phyloP scores from a whole-genome alignment of 2,113 vertebrate species.

The Gallinago paraguaiae region DNA sequence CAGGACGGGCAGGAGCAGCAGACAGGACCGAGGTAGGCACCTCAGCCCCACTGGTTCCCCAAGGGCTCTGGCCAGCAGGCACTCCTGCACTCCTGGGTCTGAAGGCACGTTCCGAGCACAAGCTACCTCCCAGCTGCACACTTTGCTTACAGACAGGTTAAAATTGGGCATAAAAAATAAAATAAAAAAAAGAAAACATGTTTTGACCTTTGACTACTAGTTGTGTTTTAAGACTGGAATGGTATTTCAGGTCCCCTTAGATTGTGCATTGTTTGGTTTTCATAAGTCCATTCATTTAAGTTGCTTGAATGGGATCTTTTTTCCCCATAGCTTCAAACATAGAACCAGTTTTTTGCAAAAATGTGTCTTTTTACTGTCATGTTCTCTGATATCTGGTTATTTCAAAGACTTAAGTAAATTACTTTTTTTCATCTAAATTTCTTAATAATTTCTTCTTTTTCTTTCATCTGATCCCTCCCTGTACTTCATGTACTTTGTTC shows the following conservation, averaged over 20 bases:
- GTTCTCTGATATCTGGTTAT: not conserved
- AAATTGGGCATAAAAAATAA: not conserved
- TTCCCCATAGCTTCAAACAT: not conserved
- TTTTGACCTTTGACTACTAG: not conserved
- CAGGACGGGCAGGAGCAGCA: fast-evolving
- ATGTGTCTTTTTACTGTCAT: not conserved
- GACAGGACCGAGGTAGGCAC: not conserved
- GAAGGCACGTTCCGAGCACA: fast-evolving
- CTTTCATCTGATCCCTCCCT: not conserved
- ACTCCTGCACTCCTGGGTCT: fast-evolving
- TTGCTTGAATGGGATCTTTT: not conserved
- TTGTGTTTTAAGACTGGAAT: not conserved
- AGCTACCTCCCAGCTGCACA: not conserved
- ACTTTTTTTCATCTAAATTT: not conserved
- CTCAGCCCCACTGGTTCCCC: not conserved
- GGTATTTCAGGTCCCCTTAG: not conserved
- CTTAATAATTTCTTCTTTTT: not conserved
- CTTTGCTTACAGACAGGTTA: not conserved
- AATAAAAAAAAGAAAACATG: not conserved
- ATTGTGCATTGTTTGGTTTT: not conserved
- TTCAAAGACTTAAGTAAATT: not conserved
- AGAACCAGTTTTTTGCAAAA: not conserved
- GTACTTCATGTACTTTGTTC: not conserved
- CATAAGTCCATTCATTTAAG: not conserved
- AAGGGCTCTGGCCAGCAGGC: not conserved